Percentiles rank a stretch among this genome's conserved stretches.
These are phyloP conservation scores for Parus major DNA, from an alignment of 2,113 vertebrate genomes.

Conservation along the genomic window DNA sequence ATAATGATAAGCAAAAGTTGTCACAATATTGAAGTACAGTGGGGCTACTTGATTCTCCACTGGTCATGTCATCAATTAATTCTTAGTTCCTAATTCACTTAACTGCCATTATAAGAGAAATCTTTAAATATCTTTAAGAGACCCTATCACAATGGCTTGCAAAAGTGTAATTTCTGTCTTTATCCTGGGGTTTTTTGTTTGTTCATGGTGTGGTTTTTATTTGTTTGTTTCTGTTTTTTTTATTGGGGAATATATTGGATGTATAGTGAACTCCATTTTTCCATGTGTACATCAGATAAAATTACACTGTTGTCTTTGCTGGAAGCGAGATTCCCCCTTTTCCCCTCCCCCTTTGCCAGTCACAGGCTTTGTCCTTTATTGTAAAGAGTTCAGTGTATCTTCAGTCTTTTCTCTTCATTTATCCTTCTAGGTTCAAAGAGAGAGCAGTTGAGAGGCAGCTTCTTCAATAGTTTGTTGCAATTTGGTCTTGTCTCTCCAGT, in stretches of 20 bases:
- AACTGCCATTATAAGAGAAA: background rate
- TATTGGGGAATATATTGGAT: constrained; percentile 1
- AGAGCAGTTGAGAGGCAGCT: background rate
- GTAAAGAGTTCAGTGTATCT: constrained; percentile 12
- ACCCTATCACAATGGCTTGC: background rate
- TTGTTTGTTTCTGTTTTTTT: background rate
- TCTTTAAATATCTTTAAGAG: background rate
- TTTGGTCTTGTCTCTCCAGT: background rate
- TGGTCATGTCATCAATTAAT: background rate
- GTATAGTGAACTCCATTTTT: background rate
- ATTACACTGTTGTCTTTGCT: constrained; percentile 48
- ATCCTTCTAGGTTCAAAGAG: constrained; percentile 13
- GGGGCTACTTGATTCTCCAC: background rate
- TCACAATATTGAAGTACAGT: background rate
- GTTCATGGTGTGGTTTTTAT: background rate
- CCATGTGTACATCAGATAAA: constrained; percentile 30
- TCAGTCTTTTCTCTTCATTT: constrained; percentile 38
- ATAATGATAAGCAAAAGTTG: background rate
- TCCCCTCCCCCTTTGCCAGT: background rate
- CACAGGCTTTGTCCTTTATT: constrained; percentile 37
- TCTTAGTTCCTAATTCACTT: background rate
- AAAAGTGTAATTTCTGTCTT: background rate
- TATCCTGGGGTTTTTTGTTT: background rate
- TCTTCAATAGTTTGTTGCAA: background rate
- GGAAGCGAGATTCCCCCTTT: constrained; percentile 30